phyloP scores from a whole-genome alignment of 2,113 vertebrate genomes.

The Trematocara macrostoma region DNA sequence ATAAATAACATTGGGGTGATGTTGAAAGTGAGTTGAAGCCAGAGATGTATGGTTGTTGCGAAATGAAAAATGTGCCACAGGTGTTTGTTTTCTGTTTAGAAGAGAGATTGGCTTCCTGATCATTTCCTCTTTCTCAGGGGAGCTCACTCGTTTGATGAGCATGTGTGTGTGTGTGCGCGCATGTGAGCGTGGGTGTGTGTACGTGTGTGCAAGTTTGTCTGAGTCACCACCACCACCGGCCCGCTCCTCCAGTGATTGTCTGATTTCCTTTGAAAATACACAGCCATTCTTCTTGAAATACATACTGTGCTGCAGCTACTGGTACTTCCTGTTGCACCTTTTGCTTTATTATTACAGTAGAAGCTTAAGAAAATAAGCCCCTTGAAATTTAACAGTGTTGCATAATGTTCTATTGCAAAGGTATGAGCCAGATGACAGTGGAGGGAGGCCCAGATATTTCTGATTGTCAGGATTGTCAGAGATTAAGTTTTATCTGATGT shows the following conservation, averaged over 20 bases:
- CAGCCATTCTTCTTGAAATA: constrained; percentile 7
- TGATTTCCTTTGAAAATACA: constrained; percentile 38
- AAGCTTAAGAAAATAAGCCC: not conserved
- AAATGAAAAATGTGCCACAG: constrained; percentile 1
- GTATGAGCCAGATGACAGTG: not conserved
- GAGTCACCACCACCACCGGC: not conserved
- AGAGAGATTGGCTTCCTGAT: constrained; percentile 47
- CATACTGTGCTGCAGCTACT: not conserved
- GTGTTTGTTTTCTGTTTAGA: constrained; percentile 39
- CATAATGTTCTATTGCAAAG: not conserved
- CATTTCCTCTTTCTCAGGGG: constrained; percentile 37
- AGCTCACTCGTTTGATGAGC: constrained; percentile 1
- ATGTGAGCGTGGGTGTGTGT: not conserved
- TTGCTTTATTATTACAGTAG: not conserved
- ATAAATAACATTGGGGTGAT: not conserved
- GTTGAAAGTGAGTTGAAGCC: not conserved
- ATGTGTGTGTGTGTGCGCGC: not conserved
- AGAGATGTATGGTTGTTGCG: not conserved
- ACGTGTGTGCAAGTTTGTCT: not conserved
- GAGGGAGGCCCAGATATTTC: not conserved
- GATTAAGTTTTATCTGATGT: not conserved
- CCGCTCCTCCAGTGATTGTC: not conserved
- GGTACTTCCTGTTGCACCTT: constrained; percentile 26
- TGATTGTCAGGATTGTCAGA: not conserved
- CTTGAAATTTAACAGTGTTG: not conserved